phyloP scores from a whole-genome alignment of 2,113 vertebrate species.

The Erythrocebus patas region DNA sequence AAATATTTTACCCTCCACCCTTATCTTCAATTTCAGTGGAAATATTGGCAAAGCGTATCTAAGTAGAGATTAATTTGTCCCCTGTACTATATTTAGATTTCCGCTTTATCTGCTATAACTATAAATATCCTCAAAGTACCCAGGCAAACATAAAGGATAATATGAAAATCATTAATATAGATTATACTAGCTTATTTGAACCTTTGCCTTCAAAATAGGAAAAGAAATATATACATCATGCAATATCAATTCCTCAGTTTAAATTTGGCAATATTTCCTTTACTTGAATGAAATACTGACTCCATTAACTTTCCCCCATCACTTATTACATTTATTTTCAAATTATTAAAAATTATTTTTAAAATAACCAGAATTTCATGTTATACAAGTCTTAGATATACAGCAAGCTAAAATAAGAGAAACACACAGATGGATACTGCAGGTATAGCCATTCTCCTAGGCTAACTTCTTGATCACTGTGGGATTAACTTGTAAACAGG shows the following conservation, averaged over 20 bases:
- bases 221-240: not conserved
- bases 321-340: not conserved
- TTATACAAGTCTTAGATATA: not conserved
- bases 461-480: not conserved
- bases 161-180: not conserved
- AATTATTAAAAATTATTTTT: not conserved
- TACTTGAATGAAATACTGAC: not conserved
- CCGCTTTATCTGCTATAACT: not conserved
- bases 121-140: accelerated
- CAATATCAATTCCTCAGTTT: not conserved
- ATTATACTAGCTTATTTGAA: not conserved
- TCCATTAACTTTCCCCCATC: not conserved
- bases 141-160: not conserved
- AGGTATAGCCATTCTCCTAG: not conserved
- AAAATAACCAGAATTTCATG: not conserved
- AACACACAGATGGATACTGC: not conserved
- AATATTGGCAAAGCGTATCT: not conserved
- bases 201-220: not conserved
- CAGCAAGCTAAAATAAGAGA: not conserved
- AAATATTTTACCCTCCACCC: not conserved
- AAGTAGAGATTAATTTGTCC: not conserved
- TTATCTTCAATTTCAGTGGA: not conserved
- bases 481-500: not conserved
- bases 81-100: not conserved
- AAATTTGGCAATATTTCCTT: not conserved